Conservation (phyloP, 2,113 vertebrate genomes). For the Climacteris rufus region DNA sequence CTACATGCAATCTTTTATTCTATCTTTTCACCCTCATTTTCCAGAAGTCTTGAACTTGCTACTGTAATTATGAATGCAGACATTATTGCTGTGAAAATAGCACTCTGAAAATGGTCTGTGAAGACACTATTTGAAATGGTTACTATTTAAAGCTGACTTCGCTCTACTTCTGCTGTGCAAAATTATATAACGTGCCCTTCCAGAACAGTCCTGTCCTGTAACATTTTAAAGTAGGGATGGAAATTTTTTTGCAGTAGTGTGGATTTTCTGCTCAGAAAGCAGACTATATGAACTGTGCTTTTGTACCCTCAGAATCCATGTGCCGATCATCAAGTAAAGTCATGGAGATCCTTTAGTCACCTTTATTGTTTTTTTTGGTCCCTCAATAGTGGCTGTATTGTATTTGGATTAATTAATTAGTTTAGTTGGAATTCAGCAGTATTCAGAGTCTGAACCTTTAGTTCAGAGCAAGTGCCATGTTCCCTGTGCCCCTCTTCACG, state of each 20-base stretch:
- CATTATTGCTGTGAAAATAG: slow-evolving; percentile 48
- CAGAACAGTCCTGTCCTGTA: not conserved
- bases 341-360: not conserved
- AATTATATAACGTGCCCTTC: not conserved
- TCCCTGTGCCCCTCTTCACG: not conserved
- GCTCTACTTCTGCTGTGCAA: not conserved
- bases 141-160: slow-evolving; percentile 40
- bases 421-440: not conserved
- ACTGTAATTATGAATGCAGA: slow-evolving; percentile 64
- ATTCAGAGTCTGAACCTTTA: not conserved
- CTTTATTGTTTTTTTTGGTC: not conserved
- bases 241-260: not conserved
- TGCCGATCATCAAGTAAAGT: not conserved
- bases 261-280: not conserved
- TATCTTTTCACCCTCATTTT: slow-evolving; percentile 49
- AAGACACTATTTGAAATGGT: not conserved
- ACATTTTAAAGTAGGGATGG: not conserved
- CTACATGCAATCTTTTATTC: slow-evolving; percentile 52
- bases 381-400: not conserved
- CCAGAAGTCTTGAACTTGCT: slow-evolving; percentile 46
- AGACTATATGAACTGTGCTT: not conserved
- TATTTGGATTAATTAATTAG: not conserved
- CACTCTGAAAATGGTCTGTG: slow-evolving; percentile 28
- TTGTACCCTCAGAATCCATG: not conserved
- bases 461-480: not conserved